phyloP scores from a whole-genome alignment of 1,140 invertebrate genomes.

The Popillia japonica region DNA sequence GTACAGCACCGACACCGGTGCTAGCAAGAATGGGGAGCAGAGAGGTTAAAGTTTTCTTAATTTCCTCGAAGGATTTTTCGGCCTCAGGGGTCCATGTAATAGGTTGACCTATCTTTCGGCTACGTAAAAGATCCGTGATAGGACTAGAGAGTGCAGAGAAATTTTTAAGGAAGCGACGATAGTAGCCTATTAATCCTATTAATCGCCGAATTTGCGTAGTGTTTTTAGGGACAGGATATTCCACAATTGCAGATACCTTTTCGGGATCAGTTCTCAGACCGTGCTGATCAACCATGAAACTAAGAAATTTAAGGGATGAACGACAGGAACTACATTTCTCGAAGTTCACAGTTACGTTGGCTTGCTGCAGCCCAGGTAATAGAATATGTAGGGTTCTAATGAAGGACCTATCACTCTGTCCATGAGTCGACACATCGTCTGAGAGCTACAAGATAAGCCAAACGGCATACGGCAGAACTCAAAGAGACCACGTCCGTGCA shows the following conservation, averaged over 20 bases:
- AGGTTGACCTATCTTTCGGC: background rate
- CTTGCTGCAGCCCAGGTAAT: conserved; percentile 41
- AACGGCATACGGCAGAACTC: conserved; percentile 55
- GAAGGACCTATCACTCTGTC: conserved; percentile 46
- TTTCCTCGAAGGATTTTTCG: background rate
- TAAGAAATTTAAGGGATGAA: background rate
- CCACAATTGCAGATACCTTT: too few relatives aligned
- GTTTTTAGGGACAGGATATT: too few relatives aligned
- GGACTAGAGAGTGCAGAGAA: background rate
- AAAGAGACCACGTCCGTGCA: conserved; percentile 50
- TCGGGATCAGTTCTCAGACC: too few relatives aligned
- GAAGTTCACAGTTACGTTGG: background rate
- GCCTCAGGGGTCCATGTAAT: too few relatives aligned
- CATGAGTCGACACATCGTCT: conserved; percentile 57
- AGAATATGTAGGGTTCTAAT: conserved; percentile 47
- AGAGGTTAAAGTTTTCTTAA: conserved; percentile 42
- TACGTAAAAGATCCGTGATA: background rate
- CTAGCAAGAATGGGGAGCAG: conserved; percentile 43
- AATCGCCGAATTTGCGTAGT: background rate
- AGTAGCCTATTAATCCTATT: background rate
- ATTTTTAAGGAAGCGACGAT: background rate
- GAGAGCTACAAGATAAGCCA: conserved; percentile 43
- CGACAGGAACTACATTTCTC: background rate
- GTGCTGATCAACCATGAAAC: too few relatives aligned
- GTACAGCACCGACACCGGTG: conserved; percentile 41